Percentiles rank a stretch among this genome's conserved stretches.
These are phyloP conservation scores for Bombus waltoni DNA, from an alignment of 1,140 invertebrate genomes.

Conservation along the genomic window DNA sequence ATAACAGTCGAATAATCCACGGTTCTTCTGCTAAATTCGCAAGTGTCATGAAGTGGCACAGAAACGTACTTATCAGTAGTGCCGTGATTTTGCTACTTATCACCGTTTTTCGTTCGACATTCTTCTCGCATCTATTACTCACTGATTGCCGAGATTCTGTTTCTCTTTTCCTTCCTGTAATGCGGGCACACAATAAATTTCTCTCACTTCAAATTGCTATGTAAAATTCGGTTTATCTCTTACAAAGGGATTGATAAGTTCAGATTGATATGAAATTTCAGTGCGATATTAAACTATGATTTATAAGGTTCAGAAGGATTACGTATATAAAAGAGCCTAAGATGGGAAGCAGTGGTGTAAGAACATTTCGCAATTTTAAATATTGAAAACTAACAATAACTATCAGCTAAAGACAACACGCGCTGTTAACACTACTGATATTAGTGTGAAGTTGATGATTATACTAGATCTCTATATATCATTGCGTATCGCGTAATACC, in stretches of 20 bases:
- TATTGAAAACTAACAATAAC: slow-evolving; percentile 13
- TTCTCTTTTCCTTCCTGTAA: slow-evolving; percentile 28
- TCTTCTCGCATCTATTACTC: neutral
- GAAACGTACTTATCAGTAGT: slow-evolving; percentile 45
- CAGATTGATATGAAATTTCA: neutral
- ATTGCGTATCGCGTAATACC: neutral
- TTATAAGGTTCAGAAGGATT: neutral
- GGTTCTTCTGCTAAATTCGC: slow-evolving; percentile 33
- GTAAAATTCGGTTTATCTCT: slow-evolving; percentile 19
- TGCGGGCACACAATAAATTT: slow-evolving; percentile 20
- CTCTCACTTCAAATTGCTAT: slow-evolving; percentile 34
- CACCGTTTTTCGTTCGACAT: slow-evolving; percentile 5
- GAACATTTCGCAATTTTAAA: slow-evolving; percentile 19
- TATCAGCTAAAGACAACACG: neutral
- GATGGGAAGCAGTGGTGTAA: neutral
- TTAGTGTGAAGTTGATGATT: slow-evolving; percentile 23
- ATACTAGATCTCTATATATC: neutral
- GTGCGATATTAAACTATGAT: neutral
- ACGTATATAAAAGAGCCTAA: neutral
- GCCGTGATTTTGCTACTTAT: slow-evolving; percentile 28
- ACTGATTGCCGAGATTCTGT: slow-evolving; percentile 18
- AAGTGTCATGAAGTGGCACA: slow-evolving; percentile 44
- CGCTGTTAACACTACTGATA: slow-evolving; percentile 20
- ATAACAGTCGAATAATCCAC: slow-evolving; percentile 31
- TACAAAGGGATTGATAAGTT: neutral